Evolutionary conservation across 1,140 invertebrate genomes (phyloP).

Genomic region (Hyposmocoma kahamanoa): DNA sequence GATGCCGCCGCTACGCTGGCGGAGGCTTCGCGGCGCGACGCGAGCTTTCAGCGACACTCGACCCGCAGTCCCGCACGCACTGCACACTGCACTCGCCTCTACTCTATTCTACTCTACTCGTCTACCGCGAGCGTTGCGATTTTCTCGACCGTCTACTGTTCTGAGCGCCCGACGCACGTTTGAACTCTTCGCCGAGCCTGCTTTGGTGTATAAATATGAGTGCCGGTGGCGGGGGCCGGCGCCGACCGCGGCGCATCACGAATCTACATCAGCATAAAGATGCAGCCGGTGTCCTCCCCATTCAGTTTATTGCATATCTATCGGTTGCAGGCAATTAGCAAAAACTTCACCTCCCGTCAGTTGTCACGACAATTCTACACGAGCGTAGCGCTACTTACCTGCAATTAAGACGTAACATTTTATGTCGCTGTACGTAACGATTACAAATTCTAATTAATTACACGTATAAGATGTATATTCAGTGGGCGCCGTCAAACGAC

Average conservation of each 20-base stretch:
- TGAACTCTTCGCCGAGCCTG: conserved; percentile 67
- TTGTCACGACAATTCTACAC: conserved; percentile 45
- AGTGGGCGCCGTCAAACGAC: neutral
- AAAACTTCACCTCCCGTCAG: conserved; percentile 45
- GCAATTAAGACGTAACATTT: conserved; percentile 2
- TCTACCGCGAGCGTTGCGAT: conserved; percentile 62
- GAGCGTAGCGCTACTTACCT: neutral
- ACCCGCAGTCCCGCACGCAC: conserved; percentile 66
- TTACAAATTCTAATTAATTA: neutral
- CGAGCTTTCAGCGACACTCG: conserved; percentile 70
- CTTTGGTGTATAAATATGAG: conserved; percentile 72
- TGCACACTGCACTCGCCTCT: conserved; percentile 71
- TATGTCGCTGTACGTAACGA: conserved; percentile 1
- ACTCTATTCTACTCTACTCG: conserved; percentile 27
- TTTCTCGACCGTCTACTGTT: conserved; percentile 68
- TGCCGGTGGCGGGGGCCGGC: conserved; percentile 63
- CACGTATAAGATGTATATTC: neutral
- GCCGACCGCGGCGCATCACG: conserved; percentile 61
- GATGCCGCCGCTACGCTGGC: conserved; percentile 41
- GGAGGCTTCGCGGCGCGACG: conserved; percentile 62
- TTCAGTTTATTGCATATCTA: conserved; percentile 69
- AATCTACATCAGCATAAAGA: conserved; percentile 67
- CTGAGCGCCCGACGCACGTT: conserved; percentile 66
- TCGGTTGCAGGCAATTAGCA: conserved; percentile 65
- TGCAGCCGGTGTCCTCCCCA: conserved; percentile 66